phyloP scores from a whole-genome alignment of 2,113 vertebrate genomes.

The Rattus rattus region DNA sequence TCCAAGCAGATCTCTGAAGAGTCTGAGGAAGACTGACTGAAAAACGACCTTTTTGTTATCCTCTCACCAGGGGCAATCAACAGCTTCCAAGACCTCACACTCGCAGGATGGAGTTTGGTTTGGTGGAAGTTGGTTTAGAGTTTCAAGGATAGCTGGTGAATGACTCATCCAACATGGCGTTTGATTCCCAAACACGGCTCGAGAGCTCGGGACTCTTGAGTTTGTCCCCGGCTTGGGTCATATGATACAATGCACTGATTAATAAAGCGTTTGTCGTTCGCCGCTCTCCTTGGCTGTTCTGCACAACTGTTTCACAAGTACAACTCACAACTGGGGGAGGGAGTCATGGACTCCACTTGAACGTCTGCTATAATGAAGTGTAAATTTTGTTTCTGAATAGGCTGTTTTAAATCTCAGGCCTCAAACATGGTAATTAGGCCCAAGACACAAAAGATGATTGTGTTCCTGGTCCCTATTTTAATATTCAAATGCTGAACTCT shows the following conservation, averaged over 20 bases:
- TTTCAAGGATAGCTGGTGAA: background rate
- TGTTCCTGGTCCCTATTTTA: background rate
- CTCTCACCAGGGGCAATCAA: background rate
- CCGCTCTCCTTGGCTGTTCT: background rate
- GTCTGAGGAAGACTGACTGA: background rate
- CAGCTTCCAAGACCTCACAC: background rate
- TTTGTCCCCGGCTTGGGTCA: background rate
- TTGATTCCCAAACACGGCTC: constrained; percentile 13
- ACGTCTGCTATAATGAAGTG: constrained; percentile 30
- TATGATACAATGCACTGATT: background rate
- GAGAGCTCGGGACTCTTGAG: constrained; percentile 57
- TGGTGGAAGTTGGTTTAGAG: background rate
- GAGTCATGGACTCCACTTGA: background rate
- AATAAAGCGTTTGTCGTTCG: constrained; percentile 12
- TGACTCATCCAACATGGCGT: background rate
- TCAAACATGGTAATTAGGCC: constrained; percentile 43
- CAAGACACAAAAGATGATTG: constrained; percentile 31
- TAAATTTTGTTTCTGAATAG: constrained; percentile 40
- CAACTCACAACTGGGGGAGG: background rate
- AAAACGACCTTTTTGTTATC: background rate
- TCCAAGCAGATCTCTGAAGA: background rate
- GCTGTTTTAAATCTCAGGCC: constrained; percentile 2
- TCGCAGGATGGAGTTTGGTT: background rate
- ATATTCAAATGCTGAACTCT: background rate
- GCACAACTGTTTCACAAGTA: background rate